A percentile compares a stretch with the other conserved stretches of the same genome.
phyloP scores from a whole-genome alignment of 2,888 invertebrate species.

The Agrenia bidenticulata region DNA sequence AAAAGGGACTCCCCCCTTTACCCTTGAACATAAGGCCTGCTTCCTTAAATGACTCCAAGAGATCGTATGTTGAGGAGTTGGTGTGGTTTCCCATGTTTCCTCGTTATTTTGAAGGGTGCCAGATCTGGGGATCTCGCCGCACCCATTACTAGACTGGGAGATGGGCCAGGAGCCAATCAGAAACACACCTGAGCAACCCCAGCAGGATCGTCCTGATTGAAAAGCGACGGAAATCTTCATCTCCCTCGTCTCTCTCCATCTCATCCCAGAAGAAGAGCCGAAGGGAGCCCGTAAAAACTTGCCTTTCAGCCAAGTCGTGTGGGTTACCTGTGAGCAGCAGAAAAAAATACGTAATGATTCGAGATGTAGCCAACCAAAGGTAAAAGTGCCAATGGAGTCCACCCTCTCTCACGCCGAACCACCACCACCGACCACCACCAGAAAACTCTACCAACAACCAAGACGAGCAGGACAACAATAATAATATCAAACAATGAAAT shows the following conservation, averaged over 20 bases:
- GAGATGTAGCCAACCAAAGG: constrained; percentile 23
- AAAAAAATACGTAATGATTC: background rate
- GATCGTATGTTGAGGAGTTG: too few species aligned
- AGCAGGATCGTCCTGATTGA: background rate
- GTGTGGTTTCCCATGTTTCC: constrained; percentile 1
- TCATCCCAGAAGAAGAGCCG: background rate
- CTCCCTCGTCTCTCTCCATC: too few species aligned
- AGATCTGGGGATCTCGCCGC: constrained; percentile 31
- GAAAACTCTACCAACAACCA: background rate
- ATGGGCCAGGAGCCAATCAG: constrained; percentile 44
- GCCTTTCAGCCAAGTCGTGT: background rate
- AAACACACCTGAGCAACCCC: constrained; percentile 19
- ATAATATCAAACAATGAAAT: too few species aligned
- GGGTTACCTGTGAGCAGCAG: background rate
- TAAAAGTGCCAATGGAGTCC: constrained; percentile 12
- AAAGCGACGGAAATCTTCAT: background rate
- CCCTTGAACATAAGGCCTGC: too few species aligned
- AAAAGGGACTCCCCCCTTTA: too few species aligned
- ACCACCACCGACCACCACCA: constrained; percentile 2
- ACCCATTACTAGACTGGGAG: constrained; percentile 47
- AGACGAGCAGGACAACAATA: too few species aligned
- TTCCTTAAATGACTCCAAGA: too few species aligned
- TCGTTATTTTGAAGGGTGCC: constrained; percentile 9
- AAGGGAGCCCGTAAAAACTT: background rate
- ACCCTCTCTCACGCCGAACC: constrained; percentile 17